phyloP scores from a whole-genome alignment of 1,140 invertebrate species.

The Anagrus nilaparvatae region DNA sequence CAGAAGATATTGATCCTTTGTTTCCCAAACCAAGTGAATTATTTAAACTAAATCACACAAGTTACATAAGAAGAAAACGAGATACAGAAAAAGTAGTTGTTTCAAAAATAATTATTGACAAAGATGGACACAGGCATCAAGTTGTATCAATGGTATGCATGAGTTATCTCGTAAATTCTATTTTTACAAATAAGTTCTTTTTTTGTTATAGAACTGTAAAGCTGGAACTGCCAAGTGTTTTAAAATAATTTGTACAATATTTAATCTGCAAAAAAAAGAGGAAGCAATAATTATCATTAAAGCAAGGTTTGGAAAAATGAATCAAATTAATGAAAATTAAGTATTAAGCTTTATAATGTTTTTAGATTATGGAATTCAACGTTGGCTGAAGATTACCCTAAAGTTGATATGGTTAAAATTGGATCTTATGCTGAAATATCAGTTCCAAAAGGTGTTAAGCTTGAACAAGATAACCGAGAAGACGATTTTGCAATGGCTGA shows the following conservation, averaged over 20 bases:
- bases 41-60: constrained; percentile 25
- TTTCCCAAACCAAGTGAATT: constrained; percentile 19
- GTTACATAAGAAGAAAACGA: constrained; percentile 45
- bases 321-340: too few species aligned
- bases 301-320: constrained; percentile 45
- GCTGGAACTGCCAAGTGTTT: constrained; percentile 74
- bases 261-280: constrained; percentile 61
- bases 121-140: constrained; percentile 58
- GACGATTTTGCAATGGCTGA: constrained; percentile 59
- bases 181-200: constrained; percentile 6
- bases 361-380: constrained; percentile 81
- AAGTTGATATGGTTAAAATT: constrained; percentile 74
- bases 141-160: constrained; percentile 64
- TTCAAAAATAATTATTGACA: constrained; percentile 57
- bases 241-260: constrained; percentile 70
- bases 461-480: constrained; percentile 58
- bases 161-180: not conserved
- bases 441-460: constrained; percentile 57
- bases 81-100: constrained; percentile 63
- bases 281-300: constrained; percentile 68
- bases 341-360: constrained; percentile 9
- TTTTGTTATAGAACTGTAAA: constrained; percentile 60
- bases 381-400: constrained; percentile 75
- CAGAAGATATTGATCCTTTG: constrained; percentile 37
- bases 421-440: constrained; percentile 63